These are phyloP conservation scores for Danio tinwini DNA, from an alignment of 2,797 vertebrate species.

Conservation along the genomic window DNA sequence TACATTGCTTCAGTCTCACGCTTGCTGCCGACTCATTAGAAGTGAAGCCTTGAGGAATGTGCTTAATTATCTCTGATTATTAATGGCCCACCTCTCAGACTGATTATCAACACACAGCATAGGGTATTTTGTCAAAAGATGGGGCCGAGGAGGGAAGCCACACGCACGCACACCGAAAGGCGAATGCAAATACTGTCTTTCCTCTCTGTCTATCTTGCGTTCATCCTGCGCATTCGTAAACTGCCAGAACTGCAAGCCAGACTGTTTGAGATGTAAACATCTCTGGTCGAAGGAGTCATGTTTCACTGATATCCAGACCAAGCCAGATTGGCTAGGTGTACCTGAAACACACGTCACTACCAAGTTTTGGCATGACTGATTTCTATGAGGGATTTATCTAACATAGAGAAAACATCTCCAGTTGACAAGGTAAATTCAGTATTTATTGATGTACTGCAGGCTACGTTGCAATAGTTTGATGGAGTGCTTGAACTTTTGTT, in stretches of 20 bases:
- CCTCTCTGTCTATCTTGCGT: conserved; percentile 30
- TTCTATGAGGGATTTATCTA: neutral
- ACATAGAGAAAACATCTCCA: neutral
- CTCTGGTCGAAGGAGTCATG: conserved; percentile 48
- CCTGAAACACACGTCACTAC: conserved; percentile 24
- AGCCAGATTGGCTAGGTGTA: conserved; percentile 27
- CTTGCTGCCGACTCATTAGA: conserved; percentile 61
- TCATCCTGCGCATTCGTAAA: conserved; percentile 53
- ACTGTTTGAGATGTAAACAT: conserved; percentile 65
- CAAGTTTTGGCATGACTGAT: neutral
- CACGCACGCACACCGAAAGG: conserved; percentile 23
- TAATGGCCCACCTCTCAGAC: conserved; percentile 54
- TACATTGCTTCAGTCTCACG: conserved; percentile 55
- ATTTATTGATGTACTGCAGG: neutral
- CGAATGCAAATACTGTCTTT: conserved; percentile 54
- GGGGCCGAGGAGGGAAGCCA: conserved; percentile 16
- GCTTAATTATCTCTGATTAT: conserved; percentile 65
- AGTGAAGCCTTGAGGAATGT: conserved; percentile 62
- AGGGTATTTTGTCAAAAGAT: conserved; percentile 46
- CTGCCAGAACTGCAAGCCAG: conserved; percentile 42
- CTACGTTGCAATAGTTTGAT: neutral
- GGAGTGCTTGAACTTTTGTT: too few relatives aligned
- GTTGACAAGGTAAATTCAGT: neutral
- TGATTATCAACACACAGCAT: conserved; percentile 45
- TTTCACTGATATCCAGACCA: conserved; percentile 59